Evolutionary conservation across 2,113 vertebrate species (phyloP).

Genomic region (Theropithecus gelada): DNA sequence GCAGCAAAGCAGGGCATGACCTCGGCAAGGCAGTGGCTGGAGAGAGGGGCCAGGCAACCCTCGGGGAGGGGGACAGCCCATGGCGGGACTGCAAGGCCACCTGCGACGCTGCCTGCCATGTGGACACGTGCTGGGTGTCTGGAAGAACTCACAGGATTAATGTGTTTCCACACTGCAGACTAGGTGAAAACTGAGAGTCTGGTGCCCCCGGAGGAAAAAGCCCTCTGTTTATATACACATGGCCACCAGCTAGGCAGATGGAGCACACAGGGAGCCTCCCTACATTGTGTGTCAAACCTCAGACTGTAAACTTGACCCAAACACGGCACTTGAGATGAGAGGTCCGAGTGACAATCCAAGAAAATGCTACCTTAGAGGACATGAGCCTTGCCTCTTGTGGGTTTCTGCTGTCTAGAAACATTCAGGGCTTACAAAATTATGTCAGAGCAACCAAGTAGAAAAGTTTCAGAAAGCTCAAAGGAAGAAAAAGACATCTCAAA

Average conservation of each 20-base stretch:
- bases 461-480: neutral
- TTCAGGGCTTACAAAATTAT: neutral
- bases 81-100: neutral
- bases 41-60: neutral
- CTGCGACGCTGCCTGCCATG: rapidly evolving
- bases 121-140: neutral
- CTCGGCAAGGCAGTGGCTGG: neutral
- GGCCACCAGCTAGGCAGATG: slow-evolving; percentile 47
- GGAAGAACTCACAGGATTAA: slow-evolving; percentile 53
- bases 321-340: neutral
- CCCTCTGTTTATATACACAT: slow-evolving; percentile 12
- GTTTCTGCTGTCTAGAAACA: slow-evolving; percentile 53
- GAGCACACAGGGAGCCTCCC: neutral
- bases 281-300: slow-evolving; percentile 44
- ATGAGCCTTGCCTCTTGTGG: neutral
- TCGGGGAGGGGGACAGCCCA: rapidly evolving
- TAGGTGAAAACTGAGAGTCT: slow-evolving; percentile 60
- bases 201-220: slow-evolving; percentile 19
- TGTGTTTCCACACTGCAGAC: slow-evolving; percentile 53
- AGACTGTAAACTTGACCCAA: slow-evolving; percentile 43
- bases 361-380: neutral
- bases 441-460: neutral
- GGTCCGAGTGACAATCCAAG: neutral
- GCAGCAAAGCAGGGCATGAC: neutral
- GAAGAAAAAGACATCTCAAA: neutral